Evolutionary conservation across 2,888 invertebrate species (phyloP), one percentile per base, ranked within the genome.

Genomic region (Patella pellucida): DNA sequence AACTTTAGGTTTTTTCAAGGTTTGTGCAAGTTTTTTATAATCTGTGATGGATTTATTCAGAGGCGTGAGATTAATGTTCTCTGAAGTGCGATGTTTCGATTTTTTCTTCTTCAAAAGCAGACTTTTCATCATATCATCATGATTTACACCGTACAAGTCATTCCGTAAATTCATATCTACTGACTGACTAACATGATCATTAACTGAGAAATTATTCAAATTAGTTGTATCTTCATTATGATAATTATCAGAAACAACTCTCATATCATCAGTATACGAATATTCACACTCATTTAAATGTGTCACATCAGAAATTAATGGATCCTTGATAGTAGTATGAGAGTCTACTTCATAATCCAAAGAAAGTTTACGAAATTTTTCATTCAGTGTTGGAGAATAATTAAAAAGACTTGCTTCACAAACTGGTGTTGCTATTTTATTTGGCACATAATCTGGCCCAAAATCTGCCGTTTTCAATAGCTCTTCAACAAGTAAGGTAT

Each of bases 401-500:
- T 51, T 16, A n/a, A 51, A 23, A n/a, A 14, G 15, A 16, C 27
- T n/a, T 74, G 70, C 23, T 19, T 9, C 52, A 41, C 69, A 54
- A 27, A 19, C n/a, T 5, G 54, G 56, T 67, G 51, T 27, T 23
- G 16, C 19, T 70, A 23, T 52, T 2, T 27, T 41, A 2, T 79
- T 67, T 15, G 77, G 76, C 9, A 73, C 75, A 72, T 76, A 78
- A 69, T 84, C 83, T 2, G 82, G 82, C 5, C 86, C 86, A 77
- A 81, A 83, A 76, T 87, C 87, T 0, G 84, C 85, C 9, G 50
- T 52, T 73, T 78, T 75, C 15, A 87, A 77, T 50, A 84, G 74
- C 67, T 76, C 62, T 41, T 85, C 81, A 9, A 87, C 73, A 50
- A 77, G 74, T 67, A 78, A 41, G 15, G 82, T 51, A 14, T 78